Evolutionary conservation across 1,140 invertebrate genomes (phyloP).

Genomic region (Drosophila auraria): DNA sequence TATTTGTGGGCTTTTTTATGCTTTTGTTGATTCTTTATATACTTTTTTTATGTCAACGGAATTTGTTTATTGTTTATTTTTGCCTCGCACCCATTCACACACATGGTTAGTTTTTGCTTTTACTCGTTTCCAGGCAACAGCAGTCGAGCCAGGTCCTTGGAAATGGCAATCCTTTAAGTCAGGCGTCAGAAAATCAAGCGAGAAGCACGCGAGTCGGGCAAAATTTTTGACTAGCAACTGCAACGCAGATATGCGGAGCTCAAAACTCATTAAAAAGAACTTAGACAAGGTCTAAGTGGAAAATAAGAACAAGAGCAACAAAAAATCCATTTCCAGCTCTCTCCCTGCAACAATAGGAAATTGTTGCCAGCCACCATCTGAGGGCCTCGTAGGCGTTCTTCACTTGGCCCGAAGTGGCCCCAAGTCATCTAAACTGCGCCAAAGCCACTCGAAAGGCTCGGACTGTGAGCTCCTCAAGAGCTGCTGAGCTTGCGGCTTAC

Average conservation of each 20-base stretch:
- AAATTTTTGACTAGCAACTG: constrained; percentile 61
- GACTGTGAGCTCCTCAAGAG: constrained; percentile 34
- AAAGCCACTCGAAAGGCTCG: constrained; percentile 43
- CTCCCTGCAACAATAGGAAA: constrained; percentile 64
- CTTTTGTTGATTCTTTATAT: constrained; percentile 65
- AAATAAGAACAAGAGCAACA: constrained; percentile 15
- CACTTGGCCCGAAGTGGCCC: constrained; percentile 31
- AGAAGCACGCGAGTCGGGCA: constrained; percentile 30
- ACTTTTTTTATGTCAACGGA: constrained; percentile 61
- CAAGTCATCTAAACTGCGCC: constrained; percentile 40
- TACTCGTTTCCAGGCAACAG: constrained; percentile 33
- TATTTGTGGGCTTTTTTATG: constrained; percentile 70
- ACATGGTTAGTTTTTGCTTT: constrained; percentile 23
- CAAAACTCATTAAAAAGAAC: constrained; percentile 68
- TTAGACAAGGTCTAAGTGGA: constrained; percentile 55
- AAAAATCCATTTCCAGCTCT: constrained; percentile 61
- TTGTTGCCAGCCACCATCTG: constrained; percentile 44
- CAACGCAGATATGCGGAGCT: constrained; percentile 64
- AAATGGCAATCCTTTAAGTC: constrained; percentile 31
- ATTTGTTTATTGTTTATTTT: constrained; percentile 60
- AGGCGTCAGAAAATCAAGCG: constrained; percentile 39
- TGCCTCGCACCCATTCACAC: constrained; percentile 8
- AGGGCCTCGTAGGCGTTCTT: constrained; percentile 62
- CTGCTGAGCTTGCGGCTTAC: constrained; percentile 32
- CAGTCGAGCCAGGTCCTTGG: constrained; percentile 33